Evolutionary conservation across 2,113 vertebrate genomes (phyloP).

Genomic region (Scytalopus superciliaris): DNA sequence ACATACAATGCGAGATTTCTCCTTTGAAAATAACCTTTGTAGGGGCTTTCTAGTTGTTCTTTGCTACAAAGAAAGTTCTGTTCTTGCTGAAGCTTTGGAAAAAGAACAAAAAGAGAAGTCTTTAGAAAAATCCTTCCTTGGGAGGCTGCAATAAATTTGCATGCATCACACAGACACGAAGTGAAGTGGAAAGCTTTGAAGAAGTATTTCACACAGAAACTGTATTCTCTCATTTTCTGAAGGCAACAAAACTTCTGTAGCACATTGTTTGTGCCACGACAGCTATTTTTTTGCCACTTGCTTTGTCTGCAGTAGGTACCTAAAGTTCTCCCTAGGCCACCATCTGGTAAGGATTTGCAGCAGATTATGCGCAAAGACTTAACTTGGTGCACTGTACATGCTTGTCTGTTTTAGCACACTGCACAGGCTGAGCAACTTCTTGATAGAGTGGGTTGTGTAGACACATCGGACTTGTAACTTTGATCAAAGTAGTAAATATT

Average conservation of each 20-base stretch:
- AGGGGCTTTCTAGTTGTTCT: background rate
- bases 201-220: background rate
- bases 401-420: background rate
- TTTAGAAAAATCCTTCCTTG: conserved; percentile 33
- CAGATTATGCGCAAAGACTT: conserved; percentile 43
- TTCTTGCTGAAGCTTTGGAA: background rate
- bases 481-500: background rate
- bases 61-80: conserved; percentile 30
- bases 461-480: background rate
- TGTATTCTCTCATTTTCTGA: background rate
- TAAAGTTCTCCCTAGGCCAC: conserved; percentile 31
- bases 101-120: background rate
- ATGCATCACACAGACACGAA: background rate
- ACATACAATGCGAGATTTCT: background rate
- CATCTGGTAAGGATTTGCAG: conserved; percentile 62
- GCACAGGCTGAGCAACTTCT: background rate
- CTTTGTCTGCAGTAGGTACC: background rate
- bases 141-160: conserved; percentile 15
- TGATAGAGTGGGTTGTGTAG: background rate
- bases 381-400: background rate
- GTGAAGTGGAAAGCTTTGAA: conserved; percentile 14
- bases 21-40: conserved; percentile 42
- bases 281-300: conserved; percentile 1
- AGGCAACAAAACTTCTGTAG: background rate
- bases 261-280: background rate